Base-by-base conservation (phyloP, 1,140 invertebrate species). In the Xylocopa sonorina region DNA sequence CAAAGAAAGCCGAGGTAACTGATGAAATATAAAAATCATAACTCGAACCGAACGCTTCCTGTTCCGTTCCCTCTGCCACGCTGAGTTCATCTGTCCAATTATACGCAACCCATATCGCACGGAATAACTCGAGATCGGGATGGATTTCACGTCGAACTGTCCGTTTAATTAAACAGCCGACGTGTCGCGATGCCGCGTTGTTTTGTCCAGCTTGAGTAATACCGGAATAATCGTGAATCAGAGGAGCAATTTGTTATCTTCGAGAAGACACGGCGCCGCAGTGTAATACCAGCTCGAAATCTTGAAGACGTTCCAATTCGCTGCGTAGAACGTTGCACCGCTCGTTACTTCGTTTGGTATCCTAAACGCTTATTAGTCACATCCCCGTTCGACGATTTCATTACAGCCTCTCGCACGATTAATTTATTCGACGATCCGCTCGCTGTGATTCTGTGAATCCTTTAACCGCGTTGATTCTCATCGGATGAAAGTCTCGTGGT, bases 301-400 rank as follows among this genome's bases (percentile, higher is more conserved):
- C 63, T 80, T 77, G 78, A 78, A 78, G 69, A 73, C 58, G 77
- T 73, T 78, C 77, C 77, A 78, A 78, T 78, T 77, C 73, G 60
- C 53, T 64, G 41, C 24, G 69, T 78, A 57, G 69, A 73, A 73
- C 57, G 46, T 72, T 51, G 57, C 24, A 72, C 57, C n/a, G 10
- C 34, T 62, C 68, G 48, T 73, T 78, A 24, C 29, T 55, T 63
- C 69, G 50, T 73, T 62, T 73, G 58, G 46, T 78, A 78, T 46
- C 68, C 68, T 64, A 78, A 78, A 78, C 9, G 77, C 68, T 78
- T 73, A 78, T 78, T 73, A 72, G 58, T 78, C 48, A 55, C 38
- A 78, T 55, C 38, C 29, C 21, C 16, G 5, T 53, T 27, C 51
- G 48, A 73, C 48, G 21, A 55, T 63, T 73, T 73, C 77, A 50